phyloP scores from a whole-genome alignment of 2,113 vertebrate species.

The Ammodytes dubius region DNA sequence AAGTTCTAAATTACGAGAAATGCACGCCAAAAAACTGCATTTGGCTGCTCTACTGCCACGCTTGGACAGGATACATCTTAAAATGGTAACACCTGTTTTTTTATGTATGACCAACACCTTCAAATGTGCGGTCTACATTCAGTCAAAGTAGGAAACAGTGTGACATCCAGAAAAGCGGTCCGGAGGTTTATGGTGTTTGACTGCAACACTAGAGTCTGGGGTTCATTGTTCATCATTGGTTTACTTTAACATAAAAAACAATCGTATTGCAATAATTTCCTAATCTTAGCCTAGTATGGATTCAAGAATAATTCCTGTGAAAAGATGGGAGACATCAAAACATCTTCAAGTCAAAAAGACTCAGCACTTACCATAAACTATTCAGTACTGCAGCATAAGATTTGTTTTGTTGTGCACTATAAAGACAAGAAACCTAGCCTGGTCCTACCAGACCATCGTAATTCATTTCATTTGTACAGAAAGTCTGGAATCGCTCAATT shows the following conservation, averaged over 20 bases:
- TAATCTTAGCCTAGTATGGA: not conserved
- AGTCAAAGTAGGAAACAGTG: not conserved
- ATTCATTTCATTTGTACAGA: too few species aligned
- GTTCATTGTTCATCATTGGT: not conserved
- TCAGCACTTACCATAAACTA: not conserved
- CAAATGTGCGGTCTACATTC: not conserved
- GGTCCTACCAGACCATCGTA: too few species aligned
- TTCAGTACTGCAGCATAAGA: not conserved
- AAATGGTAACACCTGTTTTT: not conserved
- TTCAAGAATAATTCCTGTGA: not conserved
- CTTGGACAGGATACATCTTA: not conserved
- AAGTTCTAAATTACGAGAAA: slow-evolving; percentile 18
- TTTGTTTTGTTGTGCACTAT: not conserved
- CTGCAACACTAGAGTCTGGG: not conserved
- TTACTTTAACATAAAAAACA: not conserved
- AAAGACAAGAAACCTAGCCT: not conserved
- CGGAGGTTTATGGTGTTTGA: not conserved
- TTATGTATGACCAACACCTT: not conserved
- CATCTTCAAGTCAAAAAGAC: not conserved
- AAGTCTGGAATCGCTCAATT: too few species aligned
- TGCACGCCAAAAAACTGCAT: not conserved
- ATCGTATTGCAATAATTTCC: not conserved
- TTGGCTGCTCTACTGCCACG: not conserved
- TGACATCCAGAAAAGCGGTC: not conserved
- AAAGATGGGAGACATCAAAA: not conserved